Base-by-base conservation (phyloP, 2,888 invertebrate genomes). In the Panzeria rudis region DNA sequence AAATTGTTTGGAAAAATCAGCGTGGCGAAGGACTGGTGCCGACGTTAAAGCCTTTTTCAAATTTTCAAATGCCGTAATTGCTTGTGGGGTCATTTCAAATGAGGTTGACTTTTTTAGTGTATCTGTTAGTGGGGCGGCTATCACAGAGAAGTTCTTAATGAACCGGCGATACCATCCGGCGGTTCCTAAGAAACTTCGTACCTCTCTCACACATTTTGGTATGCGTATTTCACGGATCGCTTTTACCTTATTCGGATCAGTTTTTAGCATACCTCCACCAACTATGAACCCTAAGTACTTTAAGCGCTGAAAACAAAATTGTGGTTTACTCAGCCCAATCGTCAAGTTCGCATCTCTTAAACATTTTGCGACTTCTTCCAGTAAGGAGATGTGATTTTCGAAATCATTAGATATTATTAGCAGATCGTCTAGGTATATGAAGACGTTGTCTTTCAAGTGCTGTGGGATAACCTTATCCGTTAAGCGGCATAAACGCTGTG, bases 161-260 rank as follows among this genome's bases (percentile, higher is more conserved):
- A 61, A 61, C 20, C 38, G 8, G 35, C 61, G 35, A 35, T 61
- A 61, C 61, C 61, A 61, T 5, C 61, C 61, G 8, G 61, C 61
- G 11, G 61, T 61, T 7, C 61, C 61, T 13, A 61, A 13, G 13
- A 61, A 56, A 32, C 29, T 56, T 6, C 56, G 15, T 2, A 56
- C 56, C n/a, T 29, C 56, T 15, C 52, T 52, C 1, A 15, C 13
- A 0, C 25, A 13, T 3, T 25, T 52, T 23, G 52, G 35, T 9
- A 35, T n/a, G n/a, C n/a, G n/a, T n/a, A n/a, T n/a, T n/a, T n/a
- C n/a, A n/a, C n/a, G n/a, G n/a, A n/a, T n/a, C n/a, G n/a, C n/a
- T n/a, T n/a, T n/a, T n/a, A n/a, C n/a, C n/a, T n/a, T n/a, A n/a
- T n/a, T n/a, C n/a, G n/a, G n/a, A n/a, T n/a, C n/a, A n/a, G n/a